Evolutionary conservation across 2,888 invertebrate species (phyloP).

Genomic region (Arrhopalites spinosus): DNA sequence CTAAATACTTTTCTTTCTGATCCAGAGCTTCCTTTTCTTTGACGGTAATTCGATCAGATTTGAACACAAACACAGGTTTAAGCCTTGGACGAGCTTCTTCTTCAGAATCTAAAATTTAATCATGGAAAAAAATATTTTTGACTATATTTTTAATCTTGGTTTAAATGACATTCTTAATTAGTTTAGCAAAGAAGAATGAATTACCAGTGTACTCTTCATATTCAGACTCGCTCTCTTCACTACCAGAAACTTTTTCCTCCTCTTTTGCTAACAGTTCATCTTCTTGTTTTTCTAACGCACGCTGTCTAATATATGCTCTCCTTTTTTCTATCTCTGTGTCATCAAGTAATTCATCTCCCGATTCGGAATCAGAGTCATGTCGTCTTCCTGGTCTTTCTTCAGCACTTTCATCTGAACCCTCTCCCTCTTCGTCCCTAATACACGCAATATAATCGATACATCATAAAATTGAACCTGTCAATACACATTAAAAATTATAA

Average conservation of each 20-base stretch:
- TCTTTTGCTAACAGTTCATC: conserved; percentile 72
- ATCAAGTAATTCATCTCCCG: conserved; percentile 76
- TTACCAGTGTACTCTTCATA: conserved; percentile 78
- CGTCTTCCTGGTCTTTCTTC: conserved; percentile 60
- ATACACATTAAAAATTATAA: background rate
- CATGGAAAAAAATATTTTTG: conserved; percentile 7
- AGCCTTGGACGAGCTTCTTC: conserved; percentile 87
- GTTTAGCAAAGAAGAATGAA: background rate
- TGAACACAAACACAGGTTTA: conserved; percentile 93
- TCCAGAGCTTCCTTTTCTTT: conserved; percentile 91
- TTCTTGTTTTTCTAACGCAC: conserved; percentile 70
- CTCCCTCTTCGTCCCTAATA: conserved; percentile 62
- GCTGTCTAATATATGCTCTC: conserved; percentile 70
- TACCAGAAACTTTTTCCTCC: conserved; percentile 66
- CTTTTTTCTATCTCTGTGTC: conserved; percentile 83
- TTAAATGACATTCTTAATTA: background rate
- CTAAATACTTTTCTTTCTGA: conserved; percentile 80
- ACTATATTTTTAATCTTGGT: background rate
- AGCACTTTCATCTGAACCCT: conserved; percentile 67
- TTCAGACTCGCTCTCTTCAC: conserved; percentile 67
- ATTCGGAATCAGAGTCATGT: conserved; percentile 61
- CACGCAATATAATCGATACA: background rate
- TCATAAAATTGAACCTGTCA: background rate
- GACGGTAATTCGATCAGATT: conserved; percentile 91
- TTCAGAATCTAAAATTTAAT: conserved; percentile 68